phyloP scores from a whole-genome alignment of 2,888 invertebrate species.

The Machimus rusticus region DNA sequence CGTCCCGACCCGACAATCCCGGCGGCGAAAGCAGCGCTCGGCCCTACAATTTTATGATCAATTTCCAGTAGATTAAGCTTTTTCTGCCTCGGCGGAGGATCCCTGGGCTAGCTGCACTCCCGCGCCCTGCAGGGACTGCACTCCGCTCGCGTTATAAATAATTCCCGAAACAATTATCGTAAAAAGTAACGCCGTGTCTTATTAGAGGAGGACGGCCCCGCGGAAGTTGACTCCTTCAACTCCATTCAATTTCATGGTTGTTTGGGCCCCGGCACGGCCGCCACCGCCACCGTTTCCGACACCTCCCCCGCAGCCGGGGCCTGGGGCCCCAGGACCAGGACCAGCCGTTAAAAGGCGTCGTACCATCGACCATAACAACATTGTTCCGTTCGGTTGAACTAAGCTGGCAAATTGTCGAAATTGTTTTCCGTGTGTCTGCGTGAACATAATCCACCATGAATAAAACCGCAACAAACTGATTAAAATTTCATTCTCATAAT shows the following conservation, averaged over 20 bases:
- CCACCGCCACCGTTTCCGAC: not conserved
- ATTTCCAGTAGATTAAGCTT: constrained; percentile 18
- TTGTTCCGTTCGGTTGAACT: constrained; percentile 22
- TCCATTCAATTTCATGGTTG: constrained; percentile 11
- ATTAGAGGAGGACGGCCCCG: not conserved
- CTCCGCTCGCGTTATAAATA: not conserved
- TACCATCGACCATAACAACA: constrained; percentile 27
- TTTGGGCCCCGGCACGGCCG: not conserved
- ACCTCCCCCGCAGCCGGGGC: not conserved
- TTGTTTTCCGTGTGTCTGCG: constrained; percentile 25
- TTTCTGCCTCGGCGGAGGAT: not conserved
- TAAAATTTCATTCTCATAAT: constrained; percentile 31
- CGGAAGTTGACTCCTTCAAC: constrained; percentile 7
- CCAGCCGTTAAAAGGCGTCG: not conserved
- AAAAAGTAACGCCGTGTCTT: constrained; percentile 3
- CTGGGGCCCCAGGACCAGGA: not conserved
- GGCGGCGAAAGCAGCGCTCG: not conserved
- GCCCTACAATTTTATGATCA: constrained; percentile 18
- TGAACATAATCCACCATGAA: constrained; percentile 18
- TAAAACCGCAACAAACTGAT: constrained; percentile 29
- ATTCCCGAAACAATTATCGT: constrained; percentile 20
- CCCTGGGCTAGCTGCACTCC: not conserved
- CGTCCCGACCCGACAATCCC: not conserved
- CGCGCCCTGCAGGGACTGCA: not conserved
- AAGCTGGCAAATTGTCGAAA: constrained; percentile 31